Base-by-base conservation (phyloP, 1,140 invertebrate species). In the Ericerus pela region DNA sequence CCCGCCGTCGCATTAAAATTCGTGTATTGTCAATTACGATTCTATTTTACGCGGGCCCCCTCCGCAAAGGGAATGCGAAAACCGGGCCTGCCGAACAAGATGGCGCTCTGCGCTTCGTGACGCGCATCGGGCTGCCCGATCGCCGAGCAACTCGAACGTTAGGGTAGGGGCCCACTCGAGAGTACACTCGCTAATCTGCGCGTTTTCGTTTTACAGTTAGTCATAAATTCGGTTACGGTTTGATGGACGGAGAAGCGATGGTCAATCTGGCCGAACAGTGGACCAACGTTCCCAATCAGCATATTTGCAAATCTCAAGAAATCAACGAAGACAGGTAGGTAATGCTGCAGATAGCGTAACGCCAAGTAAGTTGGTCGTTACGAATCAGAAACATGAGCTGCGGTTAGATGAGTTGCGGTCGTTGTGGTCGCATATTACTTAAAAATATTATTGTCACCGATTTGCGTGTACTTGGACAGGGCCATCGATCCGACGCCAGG, bases 191-290 rank as follows among this genome's bases (percentile, higher is more conserved):
- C 20, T 20, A 14, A 14, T 43, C 16, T 43, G 11, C 20, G 8
- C 8, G 11, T 11, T 20, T 53, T 18, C 10, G 3, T 38, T 51
- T 18, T 22, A 2, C 18, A 79, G 86, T 93, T 20, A 91, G 86
- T 63, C 91, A 95, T 67, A 91, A 94, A 69, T 97, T 96, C 68
- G 95, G 96, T 10, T 99, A 97, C 68, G 96, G 96, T 14, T 70
- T 99, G 18, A 96, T 99, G 88, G 93, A 99, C 72, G 94, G 92
- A 2, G 82, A 82, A n/a, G 81, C 81, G 8, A 87, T 98, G 82
- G 92, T 97, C 0, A 81, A 76, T 38, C 70, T 95, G 58, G 93
- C 95, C 2, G 82, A 89, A 66, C 80, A 86, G 62, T 99, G 96
- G 96, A 84, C 80, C 2, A 82, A 80, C 12, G 92, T 97, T n/a